Evolutionary conservation across 1,140 invertebrate genomes (phyloP).

Genomic region (Neuroterus valhalla): DNA sequence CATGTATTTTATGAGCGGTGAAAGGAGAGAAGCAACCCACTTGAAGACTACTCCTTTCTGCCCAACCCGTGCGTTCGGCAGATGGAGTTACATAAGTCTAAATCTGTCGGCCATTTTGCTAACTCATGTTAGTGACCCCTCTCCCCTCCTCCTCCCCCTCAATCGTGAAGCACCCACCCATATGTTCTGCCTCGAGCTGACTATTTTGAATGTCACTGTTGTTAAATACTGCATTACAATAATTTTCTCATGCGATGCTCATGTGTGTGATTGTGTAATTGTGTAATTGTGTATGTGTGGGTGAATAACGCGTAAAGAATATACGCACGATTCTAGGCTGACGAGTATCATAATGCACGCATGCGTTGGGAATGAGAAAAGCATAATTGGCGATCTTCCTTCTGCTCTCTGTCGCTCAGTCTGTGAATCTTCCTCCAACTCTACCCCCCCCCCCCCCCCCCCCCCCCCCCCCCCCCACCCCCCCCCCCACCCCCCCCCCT

Average conservation of each 20-base stretch:
- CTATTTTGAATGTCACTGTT: constrained; percentile 64
- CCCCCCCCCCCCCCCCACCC: no score
- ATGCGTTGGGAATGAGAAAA: constrained; percentile 7
- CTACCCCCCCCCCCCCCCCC: background rate
- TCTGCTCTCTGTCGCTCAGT: constrained; percentile 19
- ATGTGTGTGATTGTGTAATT: background rate
- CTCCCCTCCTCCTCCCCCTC: constrained; percentile 53
- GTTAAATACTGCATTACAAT: constrained; percentile 46
- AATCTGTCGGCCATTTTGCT: constrained; percentile 72
- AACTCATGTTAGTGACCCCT: constrained; percentile 55
- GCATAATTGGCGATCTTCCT: constrained; percentile 2
- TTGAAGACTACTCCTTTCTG: constrained; percentile 32
- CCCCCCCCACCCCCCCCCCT: no score
- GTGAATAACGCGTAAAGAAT: background rate
- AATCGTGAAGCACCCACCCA: constrained; percentile 43
- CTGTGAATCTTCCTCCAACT: background rate
- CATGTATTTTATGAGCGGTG: no score
- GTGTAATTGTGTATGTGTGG: background rate
- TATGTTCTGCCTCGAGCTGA: constrained; percentile 46
- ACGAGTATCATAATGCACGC: constrained; percentile 5
- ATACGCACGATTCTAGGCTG: constrained; percentile 18
- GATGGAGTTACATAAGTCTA: constrained; percentile 69
- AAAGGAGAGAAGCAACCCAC: background rate
- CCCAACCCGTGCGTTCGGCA: constrained; percentile 57
- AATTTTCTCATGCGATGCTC: constrained; percentile 29